phyloP scores from a whole-genome alignment of 1,140 invertebrate genomes.

The Nautilus pompilius region DNA sequence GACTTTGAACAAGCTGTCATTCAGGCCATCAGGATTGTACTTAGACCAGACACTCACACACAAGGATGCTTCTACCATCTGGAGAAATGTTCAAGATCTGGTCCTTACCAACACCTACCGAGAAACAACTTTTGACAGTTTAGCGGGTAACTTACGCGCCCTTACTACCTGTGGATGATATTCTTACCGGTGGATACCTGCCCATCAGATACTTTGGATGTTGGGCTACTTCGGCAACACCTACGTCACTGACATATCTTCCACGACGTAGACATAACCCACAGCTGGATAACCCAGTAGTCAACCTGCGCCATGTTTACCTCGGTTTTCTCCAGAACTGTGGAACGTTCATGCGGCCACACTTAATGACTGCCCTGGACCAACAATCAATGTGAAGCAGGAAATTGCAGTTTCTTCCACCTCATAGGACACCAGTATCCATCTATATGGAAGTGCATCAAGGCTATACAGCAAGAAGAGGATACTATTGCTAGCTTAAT shows the following conservation, averaged over 20 bases:
- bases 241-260: constrained; percentile 9
- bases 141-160: constrained; percentile 14
- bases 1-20: constrained; percentile 8
- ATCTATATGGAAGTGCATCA: constrained; percentile 9
- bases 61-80: background rate
- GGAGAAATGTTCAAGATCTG: constrained; percentile 7
- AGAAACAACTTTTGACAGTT: constrained; percentile 6
- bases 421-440: constrained; percentile 12
- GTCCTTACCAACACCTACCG: background rate
- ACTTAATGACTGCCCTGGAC: constrained; percentile 5
- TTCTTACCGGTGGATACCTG: background rate
- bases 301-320: background rate
- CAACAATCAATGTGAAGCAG: constrained; percentile 15
- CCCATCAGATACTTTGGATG: background rate
- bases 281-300: background rate
- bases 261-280: background rate
- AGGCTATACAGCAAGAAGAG: constrained; percentile 10
- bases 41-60: background rate
- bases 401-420: constrained; percentile 9
- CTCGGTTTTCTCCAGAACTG: constrained; percentile 4
- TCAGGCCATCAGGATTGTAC: background rate
- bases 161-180: constrained; percentile 11
- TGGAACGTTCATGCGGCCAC: constrained; percentile 14
- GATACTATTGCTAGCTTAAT: too few relatives aligned
- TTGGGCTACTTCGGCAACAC: constrained; percentile 7